Percentiles rank a stretch among this genome's conserved stretches.
phyloP scores from a whole-genome alignment of 2,113 vertebrate genomes.

The Macquaria australasica region DNA sequence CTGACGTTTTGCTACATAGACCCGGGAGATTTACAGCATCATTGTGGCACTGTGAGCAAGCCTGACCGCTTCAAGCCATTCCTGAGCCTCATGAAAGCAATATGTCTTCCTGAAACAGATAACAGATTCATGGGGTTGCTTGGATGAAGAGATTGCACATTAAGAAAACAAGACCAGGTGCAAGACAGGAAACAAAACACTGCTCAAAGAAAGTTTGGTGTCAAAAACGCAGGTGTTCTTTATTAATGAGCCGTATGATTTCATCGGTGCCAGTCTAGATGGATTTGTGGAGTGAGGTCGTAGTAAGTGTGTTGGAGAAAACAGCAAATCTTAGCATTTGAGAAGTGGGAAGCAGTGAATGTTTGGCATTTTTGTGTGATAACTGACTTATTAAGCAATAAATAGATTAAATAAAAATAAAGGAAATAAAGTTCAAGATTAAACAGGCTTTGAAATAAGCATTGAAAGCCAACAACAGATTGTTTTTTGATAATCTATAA shows the following conservation, averaged over 20 bases:
- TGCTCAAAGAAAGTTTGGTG: background rate
- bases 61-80: background rate
- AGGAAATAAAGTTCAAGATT: too few relatives aligned
- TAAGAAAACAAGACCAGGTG: constrained; percentile 1
- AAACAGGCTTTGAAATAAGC: too few relatives aligned
- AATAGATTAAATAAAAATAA: background rate
- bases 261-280: too few relatives aligned
- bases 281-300: background rate
- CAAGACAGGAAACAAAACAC: background rate
- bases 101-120: constrained; percentile 9
- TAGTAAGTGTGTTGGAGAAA: background rate
- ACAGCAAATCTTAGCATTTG: too few relatives aligned
- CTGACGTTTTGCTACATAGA: background rate
- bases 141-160: constrained; percentile 3
- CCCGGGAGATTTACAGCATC: constrained; percentile 5
- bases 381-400: background rate
- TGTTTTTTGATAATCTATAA: background rate
- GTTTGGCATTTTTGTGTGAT: background rate
- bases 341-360: background rate
- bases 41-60: background rate
- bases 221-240: background rate
- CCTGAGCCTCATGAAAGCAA: background rate
- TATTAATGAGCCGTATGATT: too few relatives aligned
- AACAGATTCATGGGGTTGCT: background rate
- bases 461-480: too few relatives aligned